Conservation (phyloP, 2,797 vertebrate genomes). For the Tapirus indicus region DNA sequence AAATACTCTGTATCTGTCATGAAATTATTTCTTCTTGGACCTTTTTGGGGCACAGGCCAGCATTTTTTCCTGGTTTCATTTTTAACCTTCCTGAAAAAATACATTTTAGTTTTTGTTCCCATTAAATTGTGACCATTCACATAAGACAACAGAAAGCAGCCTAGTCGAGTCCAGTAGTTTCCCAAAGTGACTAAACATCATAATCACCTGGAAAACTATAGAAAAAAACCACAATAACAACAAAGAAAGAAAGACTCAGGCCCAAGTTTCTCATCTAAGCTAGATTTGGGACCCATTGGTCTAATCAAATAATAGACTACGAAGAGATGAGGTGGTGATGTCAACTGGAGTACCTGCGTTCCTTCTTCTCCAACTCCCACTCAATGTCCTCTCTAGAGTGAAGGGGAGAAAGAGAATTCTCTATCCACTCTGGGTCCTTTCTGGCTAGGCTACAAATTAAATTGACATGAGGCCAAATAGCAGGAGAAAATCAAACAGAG, state of each 20-base stretch:
- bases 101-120: neutral
- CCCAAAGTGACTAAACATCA: neutral
- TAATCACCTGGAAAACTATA: neutral
- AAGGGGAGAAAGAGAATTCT: no score
- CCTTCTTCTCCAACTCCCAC: neutral
- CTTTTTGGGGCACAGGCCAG: neutral
- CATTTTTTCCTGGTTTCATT: constrained; percentile 26
- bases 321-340: neutral
- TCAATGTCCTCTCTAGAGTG: neutral
- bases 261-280: neutral
- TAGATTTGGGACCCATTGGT: neutral
- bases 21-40: constrained; percentile 5
- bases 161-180: neutral
- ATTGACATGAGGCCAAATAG: no score
- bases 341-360: neutral
- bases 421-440: no score
- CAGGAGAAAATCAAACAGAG: no score
- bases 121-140: neutral
- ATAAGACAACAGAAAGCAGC: neutral
- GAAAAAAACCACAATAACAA: neutral
- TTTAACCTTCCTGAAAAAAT: neutral
- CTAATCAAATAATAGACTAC: neutral
- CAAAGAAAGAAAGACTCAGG: neutral
- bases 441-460: no score
- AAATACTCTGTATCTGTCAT: neutral